phyloP scores from a whole-genome alignment of 2,888 invertebrate genomes.

The Hyposoter dolosus region DNA sequence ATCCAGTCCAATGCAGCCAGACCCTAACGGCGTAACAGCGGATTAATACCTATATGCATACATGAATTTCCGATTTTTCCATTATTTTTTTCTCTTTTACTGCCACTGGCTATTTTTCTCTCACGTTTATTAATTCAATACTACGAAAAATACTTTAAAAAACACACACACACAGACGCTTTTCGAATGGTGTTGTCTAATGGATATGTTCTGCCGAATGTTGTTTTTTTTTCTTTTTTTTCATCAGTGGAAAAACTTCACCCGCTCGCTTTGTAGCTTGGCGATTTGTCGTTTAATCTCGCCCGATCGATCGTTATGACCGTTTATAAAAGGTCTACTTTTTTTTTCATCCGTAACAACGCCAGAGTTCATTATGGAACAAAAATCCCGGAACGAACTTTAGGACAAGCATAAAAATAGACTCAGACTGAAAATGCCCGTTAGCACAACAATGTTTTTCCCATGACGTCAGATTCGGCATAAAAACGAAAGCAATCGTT shows the following conservation, averaged over 20 bases:
- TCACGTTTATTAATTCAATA: conserved; percentile 22
- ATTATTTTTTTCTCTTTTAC: conserved; percentile 30
- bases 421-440: conserved; percentile 17
- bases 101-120: conserved; percentile 31
- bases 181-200: conserved; percentile 16
- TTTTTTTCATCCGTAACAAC: neutral
- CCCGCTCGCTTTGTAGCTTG: neutral
- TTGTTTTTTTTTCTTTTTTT: neutral
- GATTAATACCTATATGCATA: conserved; percentile 54
- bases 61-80: conserved; percentile 30
- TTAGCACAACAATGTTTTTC: conserved; percentile 18
- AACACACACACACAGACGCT: neutral
- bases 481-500: conserved; percentile 65
- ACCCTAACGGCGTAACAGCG: conserved; percentile 43
- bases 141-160: conserved; percentile 15
- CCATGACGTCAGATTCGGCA: conserved; percentile 21
- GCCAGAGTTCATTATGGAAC: conserved; percentile 15
- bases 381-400: conserved; percentile 8
- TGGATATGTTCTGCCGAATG: conserved; percentile 32
- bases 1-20: conserved; percentile 31
- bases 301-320: conserved; percentile 14
- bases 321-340: neutral
- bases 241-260: neutral
- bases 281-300: conserved; percentile 15
- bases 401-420: neutral